These are phyloP conservation scores for Chironomus riparius DNA, from an alignment of 2,888 invertebrate genomes.

Conservation along the genomic window DNA sequence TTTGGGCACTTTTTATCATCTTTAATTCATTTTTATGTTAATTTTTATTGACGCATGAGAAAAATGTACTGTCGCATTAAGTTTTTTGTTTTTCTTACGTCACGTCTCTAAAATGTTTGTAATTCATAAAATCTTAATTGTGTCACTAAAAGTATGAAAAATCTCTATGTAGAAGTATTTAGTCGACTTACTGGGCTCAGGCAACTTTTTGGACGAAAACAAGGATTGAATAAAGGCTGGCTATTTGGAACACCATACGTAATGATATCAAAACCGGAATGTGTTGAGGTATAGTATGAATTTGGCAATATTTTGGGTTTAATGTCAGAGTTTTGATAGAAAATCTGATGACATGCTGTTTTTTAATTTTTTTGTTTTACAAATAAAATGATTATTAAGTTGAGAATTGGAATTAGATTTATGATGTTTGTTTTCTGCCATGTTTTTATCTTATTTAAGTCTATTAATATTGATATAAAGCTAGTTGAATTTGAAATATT, in stretches of 20 bases:
- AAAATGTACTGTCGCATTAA: neutral
- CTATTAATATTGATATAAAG: no score
- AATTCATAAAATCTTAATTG: neutral
- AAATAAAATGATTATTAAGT: no score
- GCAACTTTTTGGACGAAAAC: conserved; percentile 44
- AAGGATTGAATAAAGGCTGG: conserved; percentile 47
- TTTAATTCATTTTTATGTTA: neutral
- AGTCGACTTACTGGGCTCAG: conserved; percentile 44
- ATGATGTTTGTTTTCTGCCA: no score
- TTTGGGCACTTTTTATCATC: neutral
- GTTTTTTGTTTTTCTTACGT: no score
- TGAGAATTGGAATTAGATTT: no score
- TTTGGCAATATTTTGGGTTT: neutral
- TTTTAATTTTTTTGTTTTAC: no score
- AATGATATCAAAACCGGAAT: conserved; percentile 45
- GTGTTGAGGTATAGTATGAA: conserved; percentile 41
- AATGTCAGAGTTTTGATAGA: neutral
- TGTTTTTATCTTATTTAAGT: no score
- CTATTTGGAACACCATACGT: conserved; percentile 44
- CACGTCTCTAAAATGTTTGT: neutral
- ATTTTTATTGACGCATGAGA: neutral
- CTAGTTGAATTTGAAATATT: no score
- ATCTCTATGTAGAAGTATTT: conserved; percentile 42
- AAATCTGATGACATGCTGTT: neutral
- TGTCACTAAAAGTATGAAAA: no score